A percentile compares a stretch with the other conserved stretches of the same genome.
Conservation (phyloP, 2,797 vertebrate genomes). For the Spatula versicolor region DNA sequence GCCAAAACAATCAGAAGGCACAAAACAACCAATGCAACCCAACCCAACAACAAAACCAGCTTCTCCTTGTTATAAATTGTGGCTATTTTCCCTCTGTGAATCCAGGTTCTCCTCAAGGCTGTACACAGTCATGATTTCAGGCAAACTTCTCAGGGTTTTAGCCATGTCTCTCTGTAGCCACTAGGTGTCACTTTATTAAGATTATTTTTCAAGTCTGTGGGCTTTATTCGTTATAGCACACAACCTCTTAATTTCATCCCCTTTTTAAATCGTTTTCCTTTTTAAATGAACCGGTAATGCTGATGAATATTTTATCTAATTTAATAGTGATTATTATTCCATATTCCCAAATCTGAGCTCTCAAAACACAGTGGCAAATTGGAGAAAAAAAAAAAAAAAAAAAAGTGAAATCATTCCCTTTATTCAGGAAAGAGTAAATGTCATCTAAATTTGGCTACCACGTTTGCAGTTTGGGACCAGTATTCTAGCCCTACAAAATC, state of each 20-base stretch:
- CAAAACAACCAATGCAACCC: no score
- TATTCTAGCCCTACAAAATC: neutral
- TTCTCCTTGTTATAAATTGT: neutral
- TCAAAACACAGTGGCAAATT: neutral
- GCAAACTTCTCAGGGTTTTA: no score
- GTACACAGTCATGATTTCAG: rapidly evolving
- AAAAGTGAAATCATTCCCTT: neutral
- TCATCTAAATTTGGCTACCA: neutral
- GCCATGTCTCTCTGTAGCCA: neutral
- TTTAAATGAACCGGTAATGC: neutral
- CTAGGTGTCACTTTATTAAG: slow-evolving; percentile 52
- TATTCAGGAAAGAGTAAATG: neutral
- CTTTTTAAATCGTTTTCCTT: neutral
- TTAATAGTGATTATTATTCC: neutral
- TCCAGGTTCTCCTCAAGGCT: neutral
- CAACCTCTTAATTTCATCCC: neutral
- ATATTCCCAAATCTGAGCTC: neutral
- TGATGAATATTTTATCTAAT: neutral
- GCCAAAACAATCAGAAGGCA: neutral
- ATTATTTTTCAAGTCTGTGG: neutral
- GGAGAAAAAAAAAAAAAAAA: neutral
- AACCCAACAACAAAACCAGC: neutral
- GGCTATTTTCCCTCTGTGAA: neutral
- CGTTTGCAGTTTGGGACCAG: neutral
- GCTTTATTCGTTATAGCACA: neutral